A percentile compares a stretch with the other conserved stretches of the same genome.
Evolutionary conservation across 2,797 vertebrate genomes (phyloP).

Genomic region (Protonibea diacanthus): DNA sequence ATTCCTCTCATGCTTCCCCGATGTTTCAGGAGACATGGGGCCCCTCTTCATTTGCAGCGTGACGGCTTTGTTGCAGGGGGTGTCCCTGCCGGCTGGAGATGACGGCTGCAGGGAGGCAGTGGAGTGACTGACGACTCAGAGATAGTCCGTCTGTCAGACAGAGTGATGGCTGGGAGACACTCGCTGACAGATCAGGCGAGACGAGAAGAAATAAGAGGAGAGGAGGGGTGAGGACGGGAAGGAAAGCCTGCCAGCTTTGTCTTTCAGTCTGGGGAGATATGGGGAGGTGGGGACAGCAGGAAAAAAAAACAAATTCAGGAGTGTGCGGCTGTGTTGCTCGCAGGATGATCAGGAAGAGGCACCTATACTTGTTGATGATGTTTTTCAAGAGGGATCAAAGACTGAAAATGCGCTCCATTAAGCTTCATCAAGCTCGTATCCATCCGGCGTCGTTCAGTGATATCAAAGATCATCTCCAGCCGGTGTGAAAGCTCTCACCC

Average conservation of each 20-base stretch:
- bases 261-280: constrained; percentile 57
- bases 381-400: constrained; percentile 56
- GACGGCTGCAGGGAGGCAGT: constrained; percentile 66
- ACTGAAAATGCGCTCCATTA: constrained; percentile 45
- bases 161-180: constrained; percentile 78
- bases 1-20: constrained; percentile 48
- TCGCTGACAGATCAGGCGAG: constrained; percentile 76
- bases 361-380: constrained; percentile 42
- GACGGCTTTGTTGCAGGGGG: constrained; percentile 67
- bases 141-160: constrained; percentile 76
- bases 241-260: constrained; percentile 71
- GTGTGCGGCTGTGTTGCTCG: constrained; percentile 15
- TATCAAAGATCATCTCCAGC: constrained; percentile 47
- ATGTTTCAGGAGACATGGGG: constrained; percentile 59
- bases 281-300: constrained; percentile 39
- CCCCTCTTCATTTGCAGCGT: constrained; percentile 65
- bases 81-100: constrained; percentile 71
- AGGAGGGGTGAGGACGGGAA: constrained; percentile 46
- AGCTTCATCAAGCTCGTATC: constrained; percentile 61
- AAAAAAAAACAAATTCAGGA: constrained; percentile 8
- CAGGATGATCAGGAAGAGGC: constrained; percentile 30
- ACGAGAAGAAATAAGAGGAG: constrained; percentile 64
- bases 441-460: constrained; percentile 33
- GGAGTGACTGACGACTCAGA: constrained; percentile 78
- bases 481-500: constrained; percentile 60